Evolutionary conservation across 2,888 invertebrate species (phyloP).

Genomic region (Perizoma flavofasciatum): DNA sequence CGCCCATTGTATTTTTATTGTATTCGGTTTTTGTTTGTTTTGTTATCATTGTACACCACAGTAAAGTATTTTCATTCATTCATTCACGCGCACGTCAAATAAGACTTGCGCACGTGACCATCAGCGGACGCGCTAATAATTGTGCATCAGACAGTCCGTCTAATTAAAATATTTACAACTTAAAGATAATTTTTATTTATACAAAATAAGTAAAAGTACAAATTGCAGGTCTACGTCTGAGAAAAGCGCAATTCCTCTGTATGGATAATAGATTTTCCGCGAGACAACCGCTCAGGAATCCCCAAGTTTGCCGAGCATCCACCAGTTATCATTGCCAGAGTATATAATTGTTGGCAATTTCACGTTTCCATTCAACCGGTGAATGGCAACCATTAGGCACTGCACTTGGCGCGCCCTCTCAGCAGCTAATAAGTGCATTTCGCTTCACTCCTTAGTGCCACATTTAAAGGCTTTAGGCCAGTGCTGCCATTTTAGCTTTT

Average conservation of each 20-base stretch:
- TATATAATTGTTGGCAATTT: slow-evolving; percentile 83
- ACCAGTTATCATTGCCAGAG: slow-evolving; percentile 81
- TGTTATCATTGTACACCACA: too few relatives aligned
- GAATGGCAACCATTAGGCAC: slow-evolving; percentile 81
- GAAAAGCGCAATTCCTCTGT: slow-evolving; percentile 2
- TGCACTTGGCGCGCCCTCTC: slow-evolving; percentile 71
- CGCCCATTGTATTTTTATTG: too few relatives aligned
- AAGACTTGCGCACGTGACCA: too few relatives aligned
- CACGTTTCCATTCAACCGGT: slow-evolving; percentile 76
- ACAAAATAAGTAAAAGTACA: too few relatives aligned
- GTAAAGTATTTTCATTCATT: too few relatives aligned
- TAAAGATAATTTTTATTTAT: too few relatives aligned
- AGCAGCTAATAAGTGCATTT: slow-evolving; percentile 81
- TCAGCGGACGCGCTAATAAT: too few relatives aligned
- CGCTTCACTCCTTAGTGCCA: slow-evolving; percentile 77
- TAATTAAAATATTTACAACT: too few relatives aligned
- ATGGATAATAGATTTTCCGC: slow-evolving; percentile 11
- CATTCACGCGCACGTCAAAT: too few relatives aligned
- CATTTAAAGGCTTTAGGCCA: slow-evolving; percentile 64
- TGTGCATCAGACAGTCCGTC: too few relatives aligned
- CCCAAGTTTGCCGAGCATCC: slow-evolving; percentile 71
- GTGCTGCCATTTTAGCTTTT: slow-evolving; percentile 2
- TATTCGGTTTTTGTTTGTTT: too few relatives aligned
- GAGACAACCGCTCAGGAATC: slow-evolving; percentile 44
- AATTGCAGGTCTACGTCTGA: not conserved